Base-by-base conservation (phyloP, 2,113 vertebrate species). In the Plecturocebus donacophilus region DNA sequence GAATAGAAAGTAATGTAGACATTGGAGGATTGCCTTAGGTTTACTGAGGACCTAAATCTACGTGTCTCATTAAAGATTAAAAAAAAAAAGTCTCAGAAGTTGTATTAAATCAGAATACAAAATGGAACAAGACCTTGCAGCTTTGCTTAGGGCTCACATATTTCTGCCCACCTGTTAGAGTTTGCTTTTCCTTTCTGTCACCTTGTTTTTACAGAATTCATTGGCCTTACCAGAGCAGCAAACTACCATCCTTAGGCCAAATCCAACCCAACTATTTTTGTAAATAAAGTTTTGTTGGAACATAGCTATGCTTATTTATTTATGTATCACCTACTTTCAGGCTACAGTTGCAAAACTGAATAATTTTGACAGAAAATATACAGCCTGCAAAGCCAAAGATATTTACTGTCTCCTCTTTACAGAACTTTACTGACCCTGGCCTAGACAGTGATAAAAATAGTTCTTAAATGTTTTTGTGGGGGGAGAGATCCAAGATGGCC, bases 71-170 rank as follows among this genome's bases (percentile, higher is more conserved):
- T 71, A 54, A 47, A 52, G 21, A 20, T 42, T 30, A 70, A 58
- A 80, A 2, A 7, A 58, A 61, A 30, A 64, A 61, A 5, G 61
- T 64, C 64, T 77, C 91, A 52, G 38, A 87, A 85, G 16, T 80
- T 80, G 25, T 73, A 71, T 73, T 38, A 93, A 85, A 85, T 73
- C 52, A 80, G 76, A 77, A 80, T 90, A 80, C 17, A 90, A 93
- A 89, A 70, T 42, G 83, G 42, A 80, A 9, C 32, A 93, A 61
- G 42, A 90, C 10, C 42, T 52, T 70, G 6, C 1, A 61, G 27
- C 30, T 70, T 64, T 54, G 80, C 9, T 73, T 85, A 54, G 32
- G n/a, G 12, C 79, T 9, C 49, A 58, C 80, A 40, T 49, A 79
- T 90, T 64, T 54, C 21, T 73, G 3, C 42, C n/a, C 30, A 42